Evolutionary conservation across 2,888 invertebrate species (phyloP), one percentile per base, ranked within the genome.

Genomic region (Erynnis tages): DNA sequence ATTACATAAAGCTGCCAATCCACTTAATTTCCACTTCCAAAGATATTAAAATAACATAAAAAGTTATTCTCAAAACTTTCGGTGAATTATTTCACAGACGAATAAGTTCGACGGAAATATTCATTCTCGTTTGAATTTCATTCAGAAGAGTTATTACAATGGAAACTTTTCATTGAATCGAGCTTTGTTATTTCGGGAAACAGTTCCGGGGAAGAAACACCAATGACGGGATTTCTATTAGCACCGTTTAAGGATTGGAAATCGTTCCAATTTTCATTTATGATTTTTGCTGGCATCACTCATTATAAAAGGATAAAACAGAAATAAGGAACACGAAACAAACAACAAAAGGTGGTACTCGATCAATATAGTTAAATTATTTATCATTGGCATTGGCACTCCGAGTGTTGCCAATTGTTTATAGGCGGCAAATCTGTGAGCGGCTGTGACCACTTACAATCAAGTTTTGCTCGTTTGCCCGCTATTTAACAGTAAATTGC

Each of bases 141-240:
- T 50, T 50, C 49, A 43, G 41, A 41, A 25, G 34, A 50, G 50
- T 50, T 50, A 50, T 43, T 50, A 40, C 41, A 41, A 25, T 49
- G 23, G 27, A 49, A 49, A 50, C 41, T 50, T 50, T 34, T 41
- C 49, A 35, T 41, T 25, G 49, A 50, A 50, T 35, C 32, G 32
- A 35, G 34, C 34, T 27, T 50, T 50, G 50, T 50, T 50, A 35
- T 50, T 41, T 34, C 34, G 50, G 34, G 41, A 43, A 50, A 25
- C 23, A 21, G 34, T 35, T 35, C 14, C 14, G 6, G 37, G 19
- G 11, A 19, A 19, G 1, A 10, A 35, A 14, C 17, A 19, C 19
- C 16, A 17, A 37, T 14, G 34, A 34, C 25, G 7, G 23, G 25
- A 46, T 35, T 35, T 35, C 35, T 21, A 25, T 34, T 34, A 45